These are phyloP conservation scores for Aptenodytes patagonicus DNA, from an alignment of 2,113 vertebrate species.

Conservation along the genomic window DNA sequence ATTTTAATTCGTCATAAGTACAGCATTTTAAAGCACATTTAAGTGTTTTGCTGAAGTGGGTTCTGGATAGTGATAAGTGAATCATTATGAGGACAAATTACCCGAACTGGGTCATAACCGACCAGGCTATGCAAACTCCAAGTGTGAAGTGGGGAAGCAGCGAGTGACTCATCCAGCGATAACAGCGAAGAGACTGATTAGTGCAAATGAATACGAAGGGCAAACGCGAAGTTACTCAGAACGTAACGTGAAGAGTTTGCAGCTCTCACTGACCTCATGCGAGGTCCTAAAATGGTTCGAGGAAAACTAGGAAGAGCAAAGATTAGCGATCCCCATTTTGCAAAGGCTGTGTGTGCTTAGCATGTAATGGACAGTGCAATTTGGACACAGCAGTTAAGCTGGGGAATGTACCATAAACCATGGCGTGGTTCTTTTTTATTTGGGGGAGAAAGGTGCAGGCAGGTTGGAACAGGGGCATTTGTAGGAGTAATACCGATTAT, in stretches of 20 bases:
- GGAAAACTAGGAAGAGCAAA: neutral
- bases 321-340: neutral
- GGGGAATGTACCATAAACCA: neutral
- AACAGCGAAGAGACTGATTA: neutral
- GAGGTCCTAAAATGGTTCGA: neutral
- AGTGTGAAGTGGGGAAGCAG: neutral
- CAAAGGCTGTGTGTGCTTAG: neutral
- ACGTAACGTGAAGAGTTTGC: neutral
- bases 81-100: conserved; percentile 20
- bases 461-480: neutral
- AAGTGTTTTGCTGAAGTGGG: conserved; percentile 37
- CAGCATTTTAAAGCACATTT: neutral
- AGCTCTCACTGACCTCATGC: neutral
- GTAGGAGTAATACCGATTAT: neutral
- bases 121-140: neutral
- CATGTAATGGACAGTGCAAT: accelerated
- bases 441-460: neutral
- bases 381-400: neutral
- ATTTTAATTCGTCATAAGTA: neutral
- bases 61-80: conserved; percentile 48
- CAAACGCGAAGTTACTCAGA: neutral
- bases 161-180: neutral
- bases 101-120: conserved; percentile 20
- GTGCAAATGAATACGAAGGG: neutral
- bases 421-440: accelerated